Evolutionary conservation across 2,113 vertebrate species (phyloP), one percentile per base, ranked within the genome.

Genomic region (Pelusios castaneus): DNA sequence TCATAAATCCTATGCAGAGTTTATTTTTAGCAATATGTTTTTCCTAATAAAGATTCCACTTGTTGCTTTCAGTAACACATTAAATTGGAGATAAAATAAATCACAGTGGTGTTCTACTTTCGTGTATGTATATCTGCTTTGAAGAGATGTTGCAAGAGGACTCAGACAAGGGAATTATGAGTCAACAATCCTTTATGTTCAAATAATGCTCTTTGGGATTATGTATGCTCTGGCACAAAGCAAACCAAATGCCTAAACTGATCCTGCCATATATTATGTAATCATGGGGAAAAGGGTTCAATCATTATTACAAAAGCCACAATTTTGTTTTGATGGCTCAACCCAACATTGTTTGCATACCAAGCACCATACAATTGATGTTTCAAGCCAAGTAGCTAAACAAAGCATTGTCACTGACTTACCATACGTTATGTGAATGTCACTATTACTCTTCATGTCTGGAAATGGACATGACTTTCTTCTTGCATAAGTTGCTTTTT

Each of bases 271-370:
- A 93, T 78, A 76, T 41, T 83, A 63, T 55, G 49, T 58, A 90
- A 82, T 60, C 83, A 87, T 27, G 81, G 90, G 94, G 89, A 92
- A 93, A 91, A 86, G 75, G 27, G 56, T 92, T 96, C 90, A 92
- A 85, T 85, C 0, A 0, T 93, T 49, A 78, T 63, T 92, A 38
- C 14, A 81, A 4, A 6, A 5, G 51, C 24, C 27, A 47, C 14
- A 38, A 10, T 84, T 87, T 85, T 92, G 55, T 89, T 94, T 80
- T 80, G 84, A 88, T 92, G 77, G 90, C 90, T 94, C 89, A 81
- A 31, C 31, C 56, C 58, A 91, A 83, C 77, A 91, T 96, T 95
- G 79, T 96, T 96, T 96, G 84, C 89, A 93, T 80, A 92, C 94
- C 82, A 87, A 95, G 85, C 90, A 93, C 90, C 84, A n/a, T 8